Percentiles rank a stretch among this genome's conserved stretches.
phyloP scores from a whole-genome alignment of 2,888 invertebrate species.

The Ommatoiulus sabulosus region DNA sequence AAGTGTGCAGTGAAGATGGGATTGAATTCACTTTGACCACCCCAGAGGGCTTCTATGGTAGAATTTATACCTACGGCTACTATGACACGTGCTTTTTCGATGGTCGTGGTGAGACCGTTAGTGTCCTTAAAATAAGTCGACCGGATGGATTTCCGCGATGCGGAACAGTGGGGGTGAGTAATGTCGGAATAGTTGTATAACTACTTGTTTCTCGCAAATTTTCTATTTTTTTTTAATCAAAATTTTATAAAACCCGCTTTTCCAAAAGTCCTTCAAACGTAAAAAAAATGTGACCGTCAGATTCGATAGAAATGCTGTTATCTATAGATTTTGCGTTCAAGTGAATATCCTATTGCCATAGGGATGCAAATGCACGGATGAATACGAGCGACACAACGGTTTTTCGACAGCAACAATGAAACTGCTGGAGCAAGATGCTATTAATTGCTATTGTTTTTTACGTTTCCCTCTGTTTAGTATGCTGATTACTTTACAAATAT shows the following conservation, averaged over 20 bases:
- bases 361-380: neutral
- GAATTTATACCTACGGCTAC: constrained; percentile 92
- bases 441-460: constrained; percentile 1
- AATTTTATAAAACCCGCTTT: neutral
- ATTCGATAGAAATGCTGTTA: neutral
- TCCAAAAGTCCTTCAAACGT: neutral
- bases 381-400: neutral
- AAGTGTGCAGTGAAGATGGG: constrained; percentile 92
- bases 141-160: constrained; percentile 94
- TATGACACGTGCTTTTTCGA: constrained; percentile 92
- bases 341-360: neutral
- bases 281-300: neutral
- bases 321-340: neutral
- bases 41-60: constrained; percentile 88
- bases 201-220: neutral
- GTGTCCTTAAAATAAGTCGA: constrained; percentile 82
- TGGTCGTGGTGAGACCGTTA: constrained; percentile 86
- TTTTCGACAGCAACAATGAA: neutral
- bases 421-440: neutral
- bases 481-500: constrained; percentile 95
- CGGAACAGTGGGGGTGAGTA: constrained; percentile 83
- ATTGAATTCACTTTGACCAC: constrained; percentile 92
- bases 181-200: neutral
- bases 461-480: constrained; percentile 72
- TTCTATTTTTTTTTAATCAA: neutral